Evolutionary conservation across 2,797 vertebrate species (phyloP).

Genomic region (Microctenopoma stevenorrisi): DNA sequence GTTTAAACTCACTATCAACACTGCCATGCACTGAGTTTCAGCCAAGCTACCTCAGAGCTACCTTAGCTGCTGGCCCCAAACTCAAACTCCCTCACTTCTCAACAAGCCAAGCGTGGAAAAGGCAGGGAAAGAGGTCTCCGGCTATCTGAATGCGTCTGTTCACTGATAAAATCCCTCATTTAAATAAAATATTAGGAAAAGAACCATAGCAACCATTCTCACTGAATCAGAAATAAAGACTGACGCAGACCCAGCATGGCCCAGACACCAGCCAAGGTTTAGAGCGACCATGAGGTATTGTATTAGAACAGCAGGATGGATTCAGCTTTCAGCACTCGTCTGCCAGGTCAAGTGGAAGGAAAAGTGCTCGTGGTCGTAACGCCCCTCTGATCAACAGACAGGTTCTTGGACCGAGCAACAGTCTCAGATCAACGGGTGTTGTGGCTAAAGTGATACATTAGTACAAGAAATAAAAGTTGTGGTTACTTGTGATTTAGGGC

Average conservation of each 20-base stretch:
- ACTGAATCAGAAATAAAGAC: conserved; percentile 10
- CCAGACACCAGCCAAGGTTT: conserved; percentile 25
- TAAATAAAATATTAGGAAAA: conserved; percentile 1
- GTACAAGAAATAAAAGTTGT: conserved; percentile 66
- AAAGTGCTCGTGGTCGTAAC: conserved; percentile 48
- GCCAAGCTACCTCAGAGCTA: conserved; percentile 33
- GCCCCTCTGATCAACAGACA: conserved; percentile 56
- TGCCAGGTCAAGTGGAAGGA: conserved; percentile 61
- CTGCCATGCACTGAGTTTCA: conserved; percentile 12
- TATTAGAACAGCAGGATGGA: conserved; percentile 1
- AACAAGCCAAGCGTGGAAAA: conserved; percentile 15
- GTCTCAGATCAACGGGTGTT: conserved; percentile 45
- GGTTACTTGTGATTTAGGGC: conserved; percentile 61
- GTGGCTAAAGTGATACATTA: conserved; percentile 64
- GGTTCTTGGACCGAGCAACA: conserved; percentile 55
- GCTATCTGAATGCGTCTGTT: conserved; percentile 13
- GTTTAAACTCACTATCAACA: conserved; percentile 16
- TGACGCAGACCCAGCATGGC: conserved; percentile 1
- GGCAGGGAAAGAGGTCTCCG: not conserved
- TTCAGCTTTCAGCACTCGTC: conserved; percentile 52
- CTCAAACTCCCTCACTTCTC: conserved; percentile 21
- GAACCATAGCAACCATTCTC: conserved; percentile 15
- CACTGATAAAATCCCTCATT: conserved; percentile 11
- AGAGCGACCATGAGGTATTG: conserved; percentile 21
- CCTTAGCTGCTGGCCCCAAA: conserved; percentile 29